Evolutionary conservation across 2,888 invertebrate species (phyloP), one percentile per base, ranked within the genome.

Genomic region (Seladonia tumulorum): DNA sequence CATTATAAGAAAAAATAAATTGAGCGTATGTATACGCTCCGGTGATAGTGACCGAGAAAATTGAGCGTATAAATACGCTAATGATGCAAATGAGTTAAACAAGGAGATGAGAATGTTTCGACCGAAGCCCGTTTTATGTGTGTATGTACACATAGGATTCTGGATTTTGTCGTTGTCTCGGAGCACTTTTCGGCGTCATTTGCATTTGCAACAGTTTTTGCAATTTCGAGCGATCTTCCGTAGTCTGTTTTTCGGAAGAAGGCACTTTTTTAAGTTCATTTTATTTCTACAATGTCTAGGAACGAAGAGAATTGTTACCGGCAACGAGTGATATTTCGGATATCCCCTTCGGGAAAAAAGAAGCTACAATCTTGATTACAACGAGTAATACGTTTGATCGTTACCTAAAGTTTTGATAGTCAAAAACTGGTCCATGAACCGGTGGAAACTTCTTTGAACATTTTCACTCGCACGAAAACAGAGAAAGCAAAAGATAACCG

Each of bases 401-500:
- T 42, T 42, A 8, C 8, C 8, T 8, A 42, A 8, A 22, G 22
- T 53, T 0, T 53, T 2, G 22, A 8, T 35, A 35, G 35, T 35
- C 4, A 35, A 35, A 5, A 35, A 35, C 35, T 22, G 8, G 8
- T 8, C 53, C 22, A 53, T 3, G 10, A 53, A n/a, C 22, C 3
- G 53, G 53, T 2, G 53, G 10, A 53, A 53, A 53, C 22, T 53
- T 2, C 10, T 22, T 1, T 0, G 22, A 22, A 22, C 22, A 22
- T n/a, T 53, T 22, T 53, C 42, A 10, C 42, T 42, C 42, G 45
- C 45, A 7, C 22, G 53, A n/a, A 57, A 57, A 57, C 57, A 57
- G 57, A n/a, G 57, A 57, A 57, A 57, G 57, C 57, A 57, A 57
- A 57, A n/a, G 12, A 57, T n/a, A n/a, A n/a, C 57, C 57, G 57